Base-by-base conservation (phyloP, 2,113 vertebrate genomes). In the Anolis carolinensis region DNA sequence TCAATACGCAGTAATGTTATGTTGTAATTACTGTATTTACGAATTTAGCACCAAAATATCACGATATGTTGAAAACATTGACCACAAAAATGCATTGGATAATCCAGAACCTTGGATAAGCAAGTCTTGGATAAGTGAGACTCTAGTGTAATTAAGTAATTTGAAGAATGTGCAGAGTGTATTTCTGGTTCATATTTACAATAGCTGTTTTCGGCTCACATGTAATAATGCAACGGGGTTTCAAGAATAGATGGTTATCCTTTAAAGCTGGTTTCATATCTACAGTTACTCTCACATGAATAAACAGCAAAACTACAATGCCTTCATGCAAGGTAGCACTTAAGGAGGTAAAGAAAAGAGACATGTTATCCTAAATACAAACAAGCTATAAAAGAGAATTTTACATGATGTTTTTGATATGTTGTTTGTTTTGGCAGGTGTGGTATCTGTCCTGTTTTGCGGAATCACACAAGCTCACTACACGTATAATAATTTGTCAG, bases 391-490 rank as follows among this genome's bases (percentile, higher is more conserved):
- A 44, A 55, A 16, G 9, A 62, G 11, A 36, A 16, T 16, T 27
- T 25, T 44, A 9, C 14, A 63, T 55, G 39, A 55, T 72, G 39
- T n/a, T 70, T 14, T 34, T 52, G 16, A 30, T 39, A 9, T 32
- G n/a, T 2, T 84, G 68, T 88, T 81, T 93, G 78, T 92, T 48
- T 93, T 88, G 36, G 34, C 95, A 99, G 98, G 98, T 36, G 98
- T 99, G n/a, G 98, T 99, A 34, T 96, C 98, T 0, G 98, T 99
- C 84, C 96, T 99, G 72, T 99, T 98, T 95, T 99, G 98, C 92
- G 98, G 98, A 77, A 99, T 99, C 89, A 98, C 98, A 1, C 98
- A 99, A 94, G 98, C 98, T 39, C 98, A 99, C 95, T 99, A 99
- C 87, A 99, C 98, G 0, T 97, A 97, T 94, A 99, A 99, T 93